Base-by-base conservation (phyloP, 2,888 invertebrate genomes). In the Cheilosia impressa region DNA sequence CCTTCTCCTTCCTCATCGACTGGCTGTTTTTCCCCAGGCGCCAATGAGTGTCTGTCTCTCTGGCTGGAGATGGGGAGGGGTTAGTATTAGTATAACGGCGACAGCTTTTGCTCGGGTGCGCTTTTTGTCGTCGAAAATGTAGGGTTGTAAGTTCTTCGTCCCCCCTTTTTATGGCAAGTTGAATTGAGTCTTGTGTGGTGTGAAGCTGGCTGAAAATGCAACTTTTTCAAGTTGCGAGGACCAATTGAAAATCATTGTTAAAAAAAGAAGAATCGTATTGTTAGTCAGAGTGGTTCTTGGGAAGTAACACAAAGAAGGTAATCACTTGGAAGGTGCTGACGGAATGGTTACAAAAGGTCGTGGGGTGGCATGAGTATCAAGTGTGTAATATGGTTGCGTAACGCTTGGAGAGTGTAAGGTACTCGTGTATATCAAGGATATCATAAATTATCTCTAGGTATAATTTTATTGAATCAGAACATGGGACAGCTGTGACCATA, bases 241-340 rank as follows among this genome's bases (percentile, higher is more conserved):
- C 50, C 57, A 43, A 60, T 53, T 79, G 34, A 60, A 66, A 27
- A 15, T 31, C n/a, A 72, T 73, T 79, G 71, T 71, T 69, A 57
- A 31, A 17, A 27, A 57, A 57, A 75, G 47, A 31, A 41, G 17
- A 2, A 47, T 47, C 52, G 31, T 24, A 45, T 60, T 60, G 71
- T 71, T 52, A 60, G 27, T 47, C 47, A 6, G 24, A 60, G 17
- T 45, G 24, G 38, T 63, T 43, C 57, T 62, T 27, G 17, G 9
- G 58, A 52, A 57, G 50, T 22, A 43, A 55, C 34, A 63, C 52
- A 65, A 71, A 50, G 60, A 57, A 58, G 24, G 62, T 41, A 55
- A 50, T 58, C 68, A 69, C 53, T 55, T 47, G 77, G 47, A 77
- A 38, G 55, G 17, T 41, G n/a, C 24, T 27, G 24, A 7, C 1